phyloP scores from a whole-genome alignment of 2,797 vertebrate genomes.

The Poeciliopsis infans region DNA sequence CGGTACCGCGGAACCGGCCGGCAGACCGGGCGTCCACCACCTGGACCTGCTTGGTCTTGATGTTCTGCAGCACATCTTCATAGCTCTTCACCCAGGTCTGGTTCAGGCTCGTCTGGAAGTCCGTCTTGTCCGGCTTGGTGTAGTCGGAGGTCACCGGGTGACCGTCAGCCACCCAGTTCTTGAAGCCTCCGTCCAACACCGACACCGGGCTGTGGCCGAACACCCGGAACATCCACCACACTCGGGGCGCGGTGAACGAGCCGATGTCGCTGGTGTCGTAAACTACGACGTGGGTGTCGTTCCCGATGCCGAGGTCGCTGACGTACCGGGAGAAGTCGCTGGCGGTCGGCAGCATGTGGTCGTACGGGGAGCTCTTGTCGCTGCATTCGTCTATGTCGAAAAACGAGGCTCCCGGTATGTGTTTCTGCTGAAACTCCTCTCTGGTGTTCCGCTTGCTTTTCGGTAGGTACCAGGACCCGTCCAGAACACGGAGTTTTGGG shows the following conservation, averaged over 20 bases:
- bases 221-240: slow-evolving; percentile 97
- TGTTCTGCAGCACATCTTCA: slow-evolving; percentile 88
- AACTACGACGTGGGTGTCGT: slow-evolving; percentile 5
- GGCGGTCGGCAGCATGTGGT: slow-evolving; percentile 89
- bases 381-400: slow-evolving; percentile 92
- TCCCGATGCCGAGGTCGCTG: slow-evolving; percentile 79
- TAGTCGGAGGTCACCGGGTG: slow-evolving; percentile 80
- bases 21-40: slow-evolving; percentile 88
- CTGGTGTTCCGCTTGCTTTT: slow-evolving; percentile 81
- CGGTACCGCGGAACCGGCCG: slow-evolving; percentile 86
- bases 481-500: slow-evolving; percentile 84
- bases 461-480: slow-evolving; percentile 82
- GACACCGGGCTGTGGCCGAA: slow-evolving; percentile 92
- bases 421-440: slow-evolving; percentile 85
- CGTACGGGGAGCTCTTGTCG: slow-evolving; percentile 80
- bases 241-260: slow-evolving; percentile 74
- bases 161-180: slow-evolving; percentile 86
- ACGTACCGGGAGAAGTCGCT: slow-evolving; percentile 85
- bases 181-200: slow-evolving; percentile 91
- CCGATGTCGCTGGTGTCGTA: slow-evolving; percentile 8
- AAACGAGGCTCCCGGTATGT: slow-evolving; percentile 89
- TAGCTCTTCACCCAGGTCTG: slow-evolving; percentile 86
- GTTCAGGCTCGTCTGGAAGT: slow-evolving; percentile 81
- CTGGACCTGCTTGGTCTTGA: slow-evolving; percentile 81
- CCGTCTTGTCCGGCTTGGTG: slow-evolving; percentile 57